phyloP scores from a whole-genome alignment of 2,797 vertebrate species.

The Anas bernieri region DNA sequence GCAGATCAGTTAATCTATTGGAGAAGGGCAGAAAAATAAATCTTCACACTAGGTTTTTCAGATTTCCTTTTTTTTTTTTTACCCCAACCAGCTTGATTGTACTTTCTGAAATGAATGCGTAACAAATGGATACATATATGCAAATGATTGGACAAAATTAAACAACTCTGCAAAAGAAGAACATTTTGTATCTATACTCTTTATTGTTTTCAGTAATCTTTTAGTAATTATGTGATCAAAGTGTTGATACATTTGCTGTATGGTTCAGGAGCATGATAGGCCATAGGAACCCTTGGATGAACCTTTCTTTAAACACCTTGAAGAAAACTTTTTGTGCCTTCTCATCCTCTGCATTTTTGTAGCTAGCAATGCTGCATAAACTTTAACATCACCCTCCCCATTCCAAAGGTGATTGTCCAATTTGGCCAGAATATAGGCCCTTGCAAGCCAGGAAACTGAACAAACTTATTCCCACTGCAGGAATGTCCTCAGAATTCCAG shows the following conservation, averaged over 20 bases:
- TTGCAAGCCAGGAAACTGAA: background rate
- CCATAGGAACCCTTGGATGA: background rate
- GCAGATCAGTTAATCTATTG: background rate
- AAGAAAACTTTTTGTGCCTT: background rate
- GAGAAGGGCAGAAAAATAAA: background rate
- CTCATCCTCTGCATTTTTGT: background rate
- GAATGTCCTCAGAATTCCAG: background rate
- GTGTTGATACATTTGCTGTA: background rate
- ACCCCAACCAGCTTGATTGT: background rate
- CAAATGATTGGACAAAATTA: background rate
- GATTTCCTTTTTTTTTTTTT: background rate
- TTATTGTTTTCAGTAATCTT: background rate
- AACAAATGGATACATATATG: background rate
- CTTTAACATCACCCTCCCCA: background rate
- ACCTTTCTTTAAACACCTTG: background rate
- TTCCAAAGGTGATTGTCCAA: background rate
- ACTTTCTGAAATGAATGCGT: background rate
- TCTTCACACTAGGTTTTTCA: background rate
- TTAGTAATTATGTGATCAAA: background rate
- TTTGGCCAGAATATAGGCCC: background rate
- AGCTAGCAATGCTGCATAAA: background rate
- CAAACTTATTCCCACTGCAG: background rate
- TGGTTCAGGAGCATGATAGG: background rate
- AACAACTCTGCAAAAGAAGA: background rate
- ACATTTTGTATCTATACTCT: background rate